Conservation (phyloP, 1,140 invertebrate genomes). For the Apis florea region DNA sequence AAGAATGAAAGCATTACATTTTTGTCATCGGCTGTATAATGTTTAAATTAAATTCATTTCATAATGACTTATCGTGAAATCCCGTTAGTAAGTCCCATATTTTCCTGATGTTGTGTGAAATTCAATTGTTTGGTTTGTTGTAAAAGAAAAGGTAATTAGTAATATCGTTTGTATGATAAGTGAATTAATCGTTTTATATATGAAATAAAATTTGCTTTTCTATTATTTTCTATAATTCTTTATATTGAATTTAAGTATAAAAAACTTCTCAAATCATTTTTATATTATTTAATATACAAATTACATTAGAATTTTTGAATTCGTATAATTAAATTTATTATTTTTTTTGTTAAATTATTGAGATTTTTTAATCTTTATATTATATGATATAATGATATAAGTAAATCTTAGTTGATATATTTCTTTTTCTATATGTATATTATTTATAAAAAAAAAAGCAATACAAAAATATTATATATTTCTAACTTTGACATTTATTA, state of each 20-base stretch:
- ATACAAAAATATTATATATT: background rate
- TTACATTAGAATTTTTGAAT: background rate
- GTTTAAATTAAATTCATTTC: slow-evolving; percentile 80
- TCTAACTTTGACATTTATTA: background rate
- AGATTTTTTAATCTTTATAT: background rate
- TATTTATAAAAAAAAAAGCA: background rate
- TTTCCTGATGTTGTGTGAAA: slow-evolving; percentile 29
- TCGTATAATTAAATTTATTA: background rate
- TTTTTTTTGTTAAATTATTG: background rate
- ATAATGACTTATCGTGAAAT: slow-evolving; percentile 66
- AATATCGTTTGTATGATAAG: slow-evolving; percentile 44
- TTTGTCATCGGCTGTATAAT: slow-evolving; percentile 78
- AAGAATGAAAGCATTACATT: slow-evolving; percentile 75
- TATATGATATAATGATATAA: no score
- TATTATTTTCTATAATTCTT: slow-evolving; percentile 37
- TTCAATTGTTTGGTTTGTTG: slow-evolving; percentile 34
- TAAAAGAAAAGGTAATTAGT: slow-evolving; percentile 8
- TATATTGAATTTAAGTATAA: slow-evolving; percentile 18
- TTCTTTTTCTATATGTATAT: background rate
- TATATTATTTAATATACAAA: background rate
- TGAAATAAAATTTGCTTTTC: slow-evolving; percentile 37
- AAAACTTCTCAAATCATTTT: background rate
- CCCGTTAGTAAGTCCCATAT: slow-evolving; percentile 44
- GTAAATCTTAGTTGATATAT: no score
- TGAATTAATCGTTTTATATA: slow-evolving; percentile 41